phyloP scores from a whole-genome alignment of 2,113 vertebrate species.

The Heterochromis multidens region DNA sequence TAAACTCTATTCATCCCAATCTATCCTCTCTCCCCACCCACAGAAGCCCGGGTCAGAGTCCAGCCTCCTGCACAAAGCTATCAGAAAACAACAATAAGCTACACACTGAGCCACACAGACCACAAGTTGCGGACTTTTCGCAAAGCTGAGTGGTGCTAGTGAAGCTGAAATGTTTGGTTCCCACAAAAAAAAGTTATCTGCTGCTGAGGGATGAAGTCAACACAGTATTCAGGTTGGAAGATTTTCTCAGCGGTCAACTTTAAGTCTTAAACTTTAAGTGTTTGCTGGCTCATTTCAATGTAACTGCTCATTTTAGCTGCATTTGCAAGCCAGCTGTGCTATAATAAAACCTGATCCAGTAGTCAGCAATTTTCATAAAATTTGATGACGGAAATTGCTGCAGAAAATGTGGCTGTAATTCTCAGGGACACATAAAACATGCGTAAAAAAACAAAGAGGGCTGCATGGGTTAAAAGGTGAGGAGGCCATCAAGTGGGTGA shows the following conservation, averaged over 20 bases:
- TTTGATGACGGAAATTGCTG: neutral
- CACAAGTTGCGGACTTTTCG: neutral
- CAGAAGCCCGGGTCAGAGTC: conserved; percentile 66
- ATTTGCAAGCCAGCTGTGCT: neutral
- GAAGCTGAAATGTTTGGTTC: neutral
- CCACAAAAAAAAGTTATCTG: neutral
- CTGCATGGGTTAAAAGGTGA: neutral
- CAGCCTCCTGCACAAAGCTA: conserved; percentile 38
- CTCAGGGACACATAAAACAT: neutral
- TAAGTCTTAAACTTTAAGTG: neutral
- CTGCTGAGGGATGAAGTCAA: neutral
- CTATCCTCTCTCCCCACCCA: conserved; percentile 53
- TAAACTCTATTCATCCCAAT: conserved; percentile 70
- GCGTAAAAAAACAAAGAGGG: neutral
- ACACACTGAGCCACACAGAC: conserved; percentile 10
- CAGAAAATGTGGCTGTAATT: neutral
- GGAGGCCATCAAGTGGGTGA: neutral
- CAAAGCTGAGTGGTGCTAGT: neutral
- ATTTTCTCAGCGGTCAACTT: neutral
- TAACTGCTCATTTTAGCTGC: neutral
- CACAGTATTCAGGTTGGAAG: neutral
- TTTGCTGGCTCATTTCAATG: neutral
- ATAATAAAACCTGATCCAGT: neutral
- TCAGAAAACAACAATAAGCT: conserved; percentile 46
- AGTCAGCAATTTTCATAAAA: neutral